Evolutionary conservation across 2,888 invertebrate species (phyloP).

Genomic region (Pecten maximus): DNA sequence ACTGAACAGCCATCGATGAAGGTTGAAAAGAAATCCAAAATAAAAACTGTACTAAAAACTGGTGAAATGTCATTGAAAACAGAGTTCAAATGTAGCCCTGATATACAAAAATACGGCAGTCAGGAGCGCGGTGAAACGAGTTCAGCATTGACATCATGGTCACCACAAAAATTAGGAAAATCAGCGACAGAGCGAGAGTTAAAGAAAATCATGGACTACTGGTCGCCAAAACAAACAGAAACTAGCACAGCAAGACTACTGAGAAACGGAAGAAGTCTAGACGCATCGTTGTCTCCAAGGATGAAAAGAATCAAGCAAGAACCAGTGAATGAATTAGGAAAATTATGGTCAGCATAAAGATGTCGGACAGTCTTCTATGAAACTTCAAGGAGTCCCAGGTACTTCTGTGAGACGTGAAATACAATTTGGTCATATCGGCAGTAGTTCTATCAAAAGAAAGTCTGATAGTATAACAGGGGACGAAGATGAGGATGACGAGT

Average conservation of each 20-base stretch:
- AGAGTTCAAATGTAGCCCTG: not conserved
- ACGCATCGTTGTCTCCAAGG: not conserved
- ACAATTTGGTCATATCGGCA: not conserved
- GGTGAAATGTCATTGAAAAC: not conserved
- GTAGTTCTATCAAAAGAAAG: not conserved
- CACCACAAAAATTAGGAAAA: not conserved
- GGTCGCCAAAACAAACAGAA: conserved; percentile 48
- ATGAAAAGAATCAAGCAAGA: not conserved
- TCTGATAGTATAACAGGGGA: conserved; percentile 31
- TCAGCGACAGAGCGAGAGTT: conserved; percentile 54
- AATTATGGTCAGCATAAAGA: not conserved
- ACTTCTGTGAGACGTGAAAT: not conserved
- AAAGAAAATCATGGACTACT: conserved; percentile 60
- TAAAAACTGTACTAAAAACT: not conserved
- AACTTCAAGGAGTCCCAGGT: not conserved
- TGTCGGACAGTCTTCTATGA: not conserved
- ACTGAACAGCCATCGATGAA: not conserved
- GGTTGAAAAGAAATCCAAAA: not conserved
- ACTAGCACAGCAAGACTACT: not conserved
- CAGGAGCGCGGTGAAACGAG: not conserved
- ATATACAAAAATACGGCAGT: not conserved
- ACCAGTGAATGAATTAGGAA: not conserved
- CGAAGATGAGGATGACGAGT: conserved; percentile 54
- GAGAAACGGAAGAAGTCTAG: not conserved
- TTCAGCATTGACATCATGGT: not conserved